Evolutionary conservation across 1,140 invertebrate genomes (phyloP).

Genomic region (Drosophila virilis): DNA sequence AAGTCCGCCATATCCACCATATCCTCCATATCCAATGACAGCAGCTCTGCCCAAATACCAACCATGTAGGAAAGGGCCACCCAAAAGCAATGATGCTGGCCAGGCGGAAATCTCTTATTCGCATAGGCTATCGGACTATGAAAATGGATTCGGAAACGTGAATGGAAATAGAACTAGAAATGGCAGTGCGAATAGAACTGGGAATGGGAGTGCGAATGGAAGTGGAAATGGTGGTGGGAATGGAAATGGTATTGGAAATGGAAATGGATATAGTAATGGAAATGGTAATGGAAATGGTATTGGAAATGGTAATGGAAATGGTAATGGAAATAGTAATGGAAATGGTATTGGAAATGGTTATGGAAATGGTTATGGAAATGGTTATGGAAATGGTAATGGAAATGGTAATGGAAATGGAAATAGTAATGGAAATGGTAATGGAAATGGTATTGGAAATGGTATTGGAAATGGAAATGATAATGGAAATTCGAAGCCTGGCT

Average conservation of each 20-base stretch:
- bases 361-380: neutral
- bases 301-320: neutral
- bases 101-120: neutral
- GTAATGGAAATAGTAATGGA: neutral
- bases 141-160: neutral
- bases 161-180: neutral
- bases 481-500: neutral
- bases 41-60: too few species aligned
- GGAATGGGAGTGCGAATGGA: neutral
- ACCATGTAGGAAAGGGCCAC: neutral
- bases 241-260: neutral
- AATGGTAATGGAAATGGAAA: neutral
- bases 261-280: neutral
- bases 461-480: slow-evolving; percentile 11
- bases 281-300: neutral
- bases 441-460: neutral
- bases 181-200: neutral
- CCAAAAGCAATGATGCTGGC: neutral
- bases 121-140: neutral
- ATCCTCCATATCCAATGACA: too few species aligned
- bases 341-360: slow-evolving; percentile 1
- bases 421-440: neutral
- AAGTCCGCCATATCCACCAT: too few species aligned
- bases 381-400: neutral
- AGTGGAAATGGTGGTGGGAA: neutral